These are phyloP conservation scores for Cervus canadensis DNA, from an alignment of 2,113 vertebrate genomes.

Conservation along the genomic window DNA sequence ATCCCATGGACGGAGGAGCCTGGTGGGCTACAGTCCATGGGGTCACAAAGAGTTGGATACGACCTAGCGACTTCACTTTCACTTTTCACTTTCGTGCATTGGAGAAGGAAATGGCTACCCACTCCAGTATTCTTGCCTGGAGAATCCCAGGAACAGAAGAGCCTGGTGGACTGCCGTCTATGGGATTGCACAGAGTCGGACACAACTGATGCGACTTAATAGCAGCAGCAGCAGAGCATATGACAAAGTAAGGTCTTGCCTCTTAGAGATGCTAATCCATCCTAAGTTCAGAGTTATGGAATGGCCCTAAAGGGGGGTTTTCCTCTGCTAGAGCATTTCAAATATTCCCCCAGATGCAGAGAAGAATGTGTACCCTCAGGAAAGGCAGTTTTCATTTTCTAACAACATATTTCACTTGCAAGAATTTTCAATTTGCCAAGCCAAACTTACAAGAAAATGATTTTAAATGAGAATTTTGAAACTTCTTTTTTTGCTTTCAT, in stretches of 20 bases:
- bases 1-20: not conserved
- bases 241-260: not conserved
- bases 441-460: slow-evolving; percentile 13
- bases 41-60: not conserved
- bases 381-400: not conserved
- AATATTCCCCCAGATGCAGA: not conserved
- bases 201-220: not conserved
- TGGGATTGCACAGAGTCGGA: not conserved
- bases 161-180: not conserved
- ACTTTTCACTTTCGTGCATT: not conserved
- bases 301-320: not conserved
- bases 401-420: not conserved
- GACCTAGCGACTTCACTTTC: not conserved
- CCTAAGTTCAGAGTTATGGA: not conserved
- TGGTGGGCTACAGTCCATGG: not conserved
- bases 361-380: not conserved
- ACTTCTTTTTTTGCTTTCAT: slow-evolving; percentile 15
- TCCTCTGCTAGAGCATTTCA: not conserved
- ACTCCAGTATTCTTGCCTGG: not conserved
- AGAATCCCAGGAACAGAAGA: not conserved
- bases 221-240: not conserved
- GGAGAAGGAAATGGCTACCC: not conserved
- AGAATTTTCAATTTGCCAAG: slow-evolving; percentile 9
- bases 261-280: not conserved
- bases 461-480: slow-evolving; percentile 44